These are phyloP conservation scores for Poeciliopsis turneri DNA, from an alignment of 2,797 vertebrate species.

Conservation along the genomic window DNA sequence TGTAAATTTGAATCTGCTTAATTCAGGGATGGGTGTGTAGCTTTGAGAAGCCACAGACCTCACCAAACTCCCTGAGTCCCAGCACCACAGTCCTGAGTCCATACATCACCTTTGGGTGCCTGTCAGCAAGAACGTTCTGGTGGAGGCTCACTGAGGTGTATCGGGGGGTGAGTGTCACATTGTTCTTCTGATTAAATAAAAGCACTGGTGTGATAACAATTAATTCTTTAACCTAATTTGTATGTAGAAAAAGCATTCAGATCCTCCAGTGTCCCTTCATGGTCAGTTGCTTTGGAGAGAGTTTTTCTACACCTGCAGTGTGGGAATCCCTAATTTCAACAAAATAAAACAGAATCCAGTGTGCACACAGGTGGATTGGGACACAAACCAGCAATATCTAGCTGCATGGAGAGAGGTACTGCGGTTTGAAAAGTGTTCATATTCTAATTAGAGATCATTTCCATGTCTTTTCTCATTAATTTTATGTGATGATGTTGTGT, in stretches of 20 bases:
- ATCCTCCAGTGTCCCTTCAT: slow-evolving; percentile 82
- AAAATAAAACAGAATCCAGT: slow-evolving; percentile 79
- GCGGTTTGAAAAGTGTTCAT: neutral
- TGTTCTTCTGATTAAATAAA: neutral
- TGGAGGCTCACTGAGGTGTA: slow-evolving; percentile 79
- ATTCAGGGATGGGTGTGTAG: slow-evolving; percentile 79
- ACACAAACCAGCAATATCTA: slow-evolving; percentile 73
- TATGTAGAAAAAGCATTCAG: slow-evolving; percentile 79
- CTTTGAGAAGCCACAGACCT: slow-evolving; percentile 83
- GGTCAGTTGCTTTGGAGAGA: slow-evolving; percentile 86
- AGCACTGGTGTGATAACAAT: neutral
- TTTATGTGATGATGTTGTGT: neutral
- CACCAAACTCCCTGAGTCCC: slow-evolving; percentile 80
- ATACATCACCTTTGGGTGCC: slow-evolving; percentile 80
- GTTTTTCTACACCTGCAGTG: slow-evolving; percentile 82
- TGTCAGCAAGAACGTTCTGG: slow-evolving; percentile 84
- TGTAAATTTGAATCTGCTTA: neutral
- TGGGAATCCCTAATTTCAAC: slow-evolving; percentile 79
- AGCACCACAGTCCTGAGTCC: slow-evolving; percentile 86
- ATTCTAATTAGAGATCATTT: neutral
- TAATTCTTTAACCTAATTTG: slow-evolving; percentile 2
- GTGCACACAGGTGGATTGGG: slow-evolving; percentile 81
- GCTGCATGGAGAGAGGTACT: slow-evolving; percentile 77
- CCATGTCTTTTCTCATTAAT: neutral
- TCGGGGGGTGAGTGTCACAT: slow-evolving; percentile 67